phyloP scores from a whole-genome alignment of 2,113 vertebrate genomes.

The Eonycteris spelaea region DNA sequence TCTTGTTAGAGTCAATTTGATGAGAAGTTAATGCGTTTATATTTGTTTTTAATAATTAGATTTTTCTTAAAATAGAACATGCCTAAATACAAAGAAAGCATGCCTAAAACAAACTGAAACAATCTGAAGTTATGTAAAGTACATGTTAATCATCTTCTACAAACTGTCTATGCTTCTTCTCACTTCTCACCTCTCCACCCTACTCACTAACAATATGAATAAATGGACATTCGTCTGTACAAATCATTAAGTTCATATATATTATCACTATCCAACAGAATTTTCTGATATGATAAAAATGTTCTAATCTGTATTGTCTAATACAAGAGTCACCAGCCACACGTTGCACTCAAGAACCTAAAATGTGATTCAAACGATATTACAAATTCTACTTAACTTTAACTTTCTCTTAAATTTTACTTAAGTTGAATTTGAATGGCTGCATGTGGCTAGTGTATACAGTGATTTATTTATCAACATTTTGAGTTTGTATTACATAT shows the following conservation, averaged over 20 bases:
- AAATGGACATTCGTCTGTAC: background rate
- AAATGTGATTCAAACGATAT: background rate
- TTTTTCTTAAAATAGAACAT: background rate
- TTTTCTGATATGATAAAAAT: background rate
- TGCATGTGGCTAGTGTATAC: background rate
- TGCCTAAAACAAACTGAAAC: background rate
- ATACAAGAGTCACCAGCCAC: background rate
- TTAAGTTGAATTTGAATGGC: background rate
- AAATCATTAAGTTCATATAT: background rate
- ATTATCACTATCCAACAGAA: background rate
- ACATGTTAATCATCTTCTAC: background rate
- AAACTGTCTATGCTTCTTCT: background rate
- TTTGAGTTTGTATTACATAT: background rate
- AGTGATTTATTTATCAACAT: background rate
- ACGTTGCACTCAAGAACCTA: background rate
- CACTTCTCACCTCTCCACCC: background rate
- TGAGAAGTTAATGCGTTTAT: background rate
- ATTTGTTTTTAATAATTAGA: background rate
- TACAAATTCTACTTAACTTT: background rate
- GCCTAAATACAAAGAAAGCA: background rate
- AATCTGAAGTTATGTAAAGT: background rate
- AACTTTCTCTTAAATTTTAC: background rate
- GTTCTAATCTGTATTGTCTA: background rate
- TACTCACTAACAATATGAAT: background rate
- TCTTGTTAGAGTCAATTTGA: background rate